phyloP scores from a whole-genome alignment of 2,797 vertebrate genomes.

The Takifugu ocellatus region DNA sequence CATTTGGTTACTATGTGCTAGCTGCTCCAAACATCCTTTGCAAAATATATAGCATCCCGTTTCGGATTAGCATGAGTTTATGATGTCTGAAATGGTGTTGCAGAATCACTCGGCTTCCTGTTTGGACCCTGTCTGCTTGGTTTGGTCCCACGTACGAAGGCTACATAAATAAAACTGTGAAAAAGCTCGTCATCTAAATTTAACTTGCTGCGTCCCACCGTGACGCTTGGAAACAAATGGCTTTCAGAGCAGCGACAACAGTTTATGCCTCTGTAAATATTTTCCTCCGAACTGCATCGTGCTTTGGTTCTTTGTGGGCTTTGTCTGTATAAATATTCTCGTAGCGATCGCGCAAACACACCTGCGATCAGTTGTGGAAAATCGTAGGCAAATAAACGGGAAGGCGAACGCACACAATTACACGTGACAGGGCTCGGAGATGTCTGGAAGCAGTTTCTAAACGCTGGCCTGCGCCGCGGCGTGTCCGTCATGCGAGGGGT shows the following conservation, averaged over 20 bases:
- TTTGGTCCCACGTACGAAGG: constrained; percentile 19
- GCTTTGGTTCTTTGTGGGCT: constrained; percentile 14
- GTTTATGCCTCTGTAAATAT: constrained; percentile 16
- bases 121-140: constrained; percentile 18
- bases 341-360: constrained; percentile 49
- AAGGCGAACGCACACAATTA: constrained; percentile 55
- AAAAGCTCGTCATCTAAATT: constrained; percentile 11
- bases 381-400: constrained; percentile 67
- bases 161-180: constrained; percentile 19
- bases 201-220: constrained; percentile 13
- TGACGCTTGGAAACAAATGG: constrained; percentile 3
- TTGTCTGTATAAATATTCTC: constrained; percentile 13
- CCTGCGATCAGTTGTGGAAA: constrained; percentile 60
- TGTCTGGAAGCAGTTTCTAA: constrained; percentile 71
- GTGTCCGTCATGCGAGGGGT: constrained; percentile 45
- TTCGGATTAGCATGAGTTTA: constrained; percentile 54
- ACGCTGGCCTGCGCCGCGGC: constrained; percentile 30
- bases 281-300: constrained; percentile 3
- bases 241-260: constrained; percentile 15
- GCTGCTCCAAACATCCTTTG: constrained; percentile 52
- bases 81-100: constrained; percentile 47
- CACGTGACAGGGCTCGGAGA: constrained; percentile 57
- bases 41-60: constrained; percentile 63
- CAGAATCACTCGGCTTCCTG: constrained; percentile 24
- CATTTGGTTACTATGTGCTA: constrained; percentile 59